Evolutionary conservation across 1,140 invertebrate genomes (phyloP).

Genomic region (Rhynchophorus ferrugineus): DNA sequence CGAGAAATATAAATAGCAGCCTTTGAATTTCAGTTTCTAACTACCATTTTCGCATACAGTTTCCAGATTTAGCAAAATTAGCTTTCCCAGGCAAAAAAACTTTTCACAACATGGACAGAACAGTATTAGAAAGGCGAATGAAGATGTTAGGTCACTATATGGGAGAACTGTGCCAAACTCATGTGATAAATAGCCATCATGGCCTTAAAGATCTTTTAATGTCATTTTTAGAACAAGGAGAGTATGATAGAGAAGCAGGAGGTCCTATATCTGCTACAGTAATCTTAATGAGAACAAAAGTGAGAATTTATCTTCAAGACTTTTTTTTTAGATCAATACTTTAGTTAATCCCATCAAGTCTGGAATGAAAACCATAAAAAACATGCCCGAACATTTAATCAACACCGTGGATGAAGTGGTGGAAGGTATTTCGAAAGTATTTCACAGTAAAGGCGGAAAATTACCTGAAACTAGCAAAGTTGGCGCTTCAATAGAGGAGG

Average conservation of each 20-base stretch:
- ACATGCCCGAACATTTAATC: slow-evolving; percentile 74
- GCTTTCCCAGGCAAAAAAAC: slow-evolving; percentile 89
- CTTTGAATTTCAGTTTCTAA: neutral
- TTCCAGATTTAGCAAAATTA: slow-evolving; percentile 68
- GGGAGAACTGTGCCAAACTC: slow-evolving; percentile 56
- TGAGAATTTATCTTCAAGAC: neutral
- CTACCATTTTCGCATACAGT: slow-evolving; percentile 45
- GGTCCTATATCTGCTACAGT: slow-evolving; percentile 52
- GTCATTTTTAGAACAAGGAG: slow-evolving; percentile 70
- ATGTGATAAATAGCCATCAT: slow-evolving; percentile 55
- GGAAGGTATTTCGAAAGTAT: slow-evolving; percentile 54
- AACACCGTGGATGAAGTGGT: slow-evolving; percentile 77
- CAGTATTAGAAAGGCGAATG: slow-evolving; percentile 81
- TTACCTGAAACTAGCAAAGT: slow-evolving; percentile 45
- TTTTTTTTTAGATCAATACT: slow-evolving; percentile 54
- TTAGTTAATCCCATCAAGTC: slow-evolving; percentile 74
- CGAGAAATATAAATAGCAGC: no score
- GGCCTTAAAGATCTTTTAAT: slow-evolving; percentile 62
- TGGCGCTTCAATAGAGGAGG: slow-evolving; percentile 56
- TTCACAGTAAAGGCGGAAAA: slow-evolving; percentile 31
- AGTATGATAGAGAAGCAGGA: slow-evolving; percentile 63
- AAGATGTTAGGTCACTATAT: slow-evolving; percentile 79
- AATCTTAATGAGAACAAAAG: neutral
- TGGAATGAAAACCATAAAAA: slow-evolving; percentile 73
- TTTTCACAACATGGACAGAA: slow-evolving; percentile 84